Conservation (phyloP, 2,888 invertebrate genomes). For the Diogma glabrata region DNA sequence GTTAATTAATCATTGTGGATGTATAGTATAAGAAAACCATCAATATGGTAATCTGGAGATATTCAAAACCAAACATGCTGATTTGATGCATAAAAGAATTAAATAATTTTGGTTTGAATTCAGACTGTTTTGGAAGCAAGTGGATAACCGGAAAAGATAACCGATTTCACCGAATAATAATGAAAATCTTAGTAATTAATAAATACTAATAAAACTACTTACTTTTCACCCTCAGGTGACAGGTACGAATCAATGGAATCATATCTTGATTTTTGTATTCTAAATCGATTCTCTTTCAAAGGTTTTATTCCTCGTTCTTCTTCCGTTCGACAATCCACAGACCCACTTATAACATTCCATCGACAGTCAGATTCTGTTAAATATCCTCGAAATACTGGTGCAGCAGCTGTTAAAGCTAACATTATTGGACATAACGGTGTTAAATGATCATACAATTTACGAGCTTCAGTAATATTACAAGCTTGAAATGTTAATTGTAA, state of each 20-base stretch:
- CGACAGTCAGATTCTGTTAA: slow-evolving; percentile 94
- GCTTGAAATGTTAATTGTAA: slow-evolving; percentile 89
- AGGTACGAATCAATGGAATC: slow-evolving; percentile 97
- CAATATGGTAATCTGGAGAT: no score
- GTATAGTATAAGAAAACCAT: no score
- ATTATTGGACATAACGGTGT: slow-evolving; percentile 95
- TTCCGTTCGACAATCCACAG: slow-evolving; percentile 88
- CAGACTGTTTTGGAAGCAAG: no score
- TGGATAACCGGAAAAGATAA: no score
- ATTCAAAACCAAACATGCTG: no score
- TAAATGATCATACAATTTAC: slow-evolving; percentile 92
- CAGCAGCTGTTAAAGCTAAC: slow-evolving; percentile 93
- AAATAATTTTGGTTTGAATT: no score
- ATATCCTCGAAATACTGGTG: slow-evolving; percentile 87
- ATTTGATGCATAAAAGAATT: no score
- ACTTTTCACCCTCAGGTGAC: slow-evolving; percentile 72
- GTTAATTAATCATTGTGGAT: no score
- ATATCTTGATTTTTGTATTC: slow-evolving; percentile 88
- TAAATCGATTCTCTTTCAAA: slow-evolving; percentile 61
- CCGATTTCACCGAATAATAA: no score
- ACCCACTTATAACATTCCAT: slow-evolving; percentile 93
- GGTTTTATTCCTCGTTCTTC: slow-evolving; percentile 79
- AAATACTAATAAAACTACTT: slow-evolving; percentile 17
- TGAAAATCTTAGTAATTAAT: no score
- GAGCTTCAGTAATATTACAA: slow-evolving; percentile 90